Evolutionary conservation across 2,888 invertebrate species (phyloP).

Genomic region (Drosophila prolongata): DNA sequence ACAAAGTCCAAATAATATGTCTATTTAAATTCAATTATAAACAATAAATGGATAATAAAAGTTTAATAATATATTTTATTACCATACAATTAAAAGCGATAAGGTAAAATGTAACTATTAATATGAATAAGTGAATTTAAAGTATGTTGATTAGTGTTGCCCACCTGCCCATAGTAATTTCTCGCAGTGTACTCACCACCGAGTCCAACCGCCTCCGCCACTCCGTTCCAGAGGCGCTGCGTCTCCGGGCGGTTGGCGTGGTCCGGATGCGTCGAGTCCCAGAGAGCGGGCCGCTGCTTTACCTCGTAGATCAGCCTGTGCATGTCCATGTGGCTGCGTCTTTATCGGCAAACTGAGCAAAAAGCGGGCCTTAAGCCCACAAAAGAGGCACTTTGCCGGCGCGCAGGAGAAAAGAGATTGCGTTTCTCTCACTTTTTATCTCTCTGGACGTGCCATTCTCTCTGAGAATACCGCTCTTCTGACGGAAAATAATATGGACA

Average conservation of each 20-base stretch:
- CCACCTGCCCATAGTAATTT: not conserved
- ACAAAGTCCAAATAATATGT: too few relatives aligned
- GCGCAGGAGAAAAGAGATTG: slow-evolving; percentile 22
- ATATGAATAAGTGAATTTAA: too few relatives aligned
- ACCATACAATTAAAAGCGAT: too few relatives aligned
- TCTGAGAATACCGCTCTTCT: not conserved
- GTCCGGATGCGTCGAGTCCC: slow-evolving; percentile 73
- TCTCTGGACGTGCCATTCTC: slow-evolving; percentile 6
- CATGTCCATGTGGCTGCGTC: slow-evolving; percentile 75
- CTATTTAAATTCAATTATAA: too few relatives aligned
- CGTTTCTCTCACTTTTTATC: slow-evolving; percentile 2
- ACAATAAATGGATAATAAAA: too few relatives aligned
- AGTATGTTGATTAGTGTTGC: too few relatives aligned
- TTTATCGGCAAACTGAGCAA: slow-evolving; percentile 75
- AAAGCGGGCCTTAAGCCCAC: slow-evolving; percentile 35
- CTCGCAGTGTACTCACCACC: slow-evolving; percentile 64
- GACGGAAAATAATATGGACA: not conserved
- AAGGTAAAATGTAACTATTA: too few relatives aligned
- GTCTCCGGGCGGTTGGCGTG: slow-evolving; percentile 67
- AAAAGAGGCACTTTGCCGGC: slow-evolving; percentile 12
- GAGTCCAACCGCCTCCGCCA: slow-evolving; percentile 58
- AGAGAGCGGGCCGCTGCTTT: slow-evolving; percentile 70
- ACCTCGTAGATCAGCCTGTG: slow-evolving; percentile 76
- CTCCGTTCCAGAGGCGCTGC: slow-evolving; percentile 66
- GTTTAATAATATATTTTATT: too few relatives aligned